Percentiles rank a stretch among this genome's conserved stretches.
These are phyloP conservation scores for Melipona bicolor DNA, from an alignment of 2,888 invertebrate species.

Conservation along the genomic window DNA sequence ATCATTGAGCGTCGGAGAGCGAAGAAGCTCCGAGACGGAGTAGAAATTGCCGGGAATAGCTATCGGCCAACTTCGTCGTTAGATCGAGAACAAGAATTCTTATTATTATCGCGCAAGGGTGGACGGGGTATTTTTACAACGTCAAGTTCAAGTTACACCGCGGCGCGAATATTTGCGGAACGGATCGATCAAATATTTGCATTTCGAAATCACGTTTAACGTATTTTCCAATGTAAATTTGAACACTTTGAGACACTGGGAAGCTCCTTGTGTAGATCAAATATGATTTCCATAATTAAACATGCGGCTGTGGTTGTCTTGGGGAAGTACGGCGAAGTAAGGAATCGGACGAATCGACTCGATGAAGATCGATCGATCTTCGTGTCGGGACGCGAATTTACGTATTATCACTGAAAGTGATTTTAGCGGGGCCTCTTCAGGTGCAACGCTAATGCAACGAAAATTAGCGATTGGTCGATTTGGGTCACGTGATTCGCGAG, in stretches of 20 bases:
- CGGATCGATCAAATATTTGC: slow-evolving; percentile 11
- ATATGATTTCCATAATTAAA: background rate
- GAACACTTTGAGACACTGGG: background rate
- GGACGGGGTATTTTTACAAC: background rate
- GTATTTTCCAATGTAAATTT: slow-evolving; percentile 22
- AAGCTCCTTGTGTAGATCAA: background rate
- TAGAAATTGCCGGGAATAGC: background rate
- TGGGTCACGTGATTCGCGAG: no score
- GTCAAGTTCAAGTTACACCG: background rate
- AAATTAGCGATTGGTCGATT: no score
- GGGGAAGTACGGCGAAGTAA: background rate
- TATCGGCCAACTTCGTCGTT: no score
- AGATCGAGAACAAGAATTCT: background rate
- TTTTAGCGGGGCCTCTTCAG: no score
- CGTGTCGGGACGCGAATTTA: background rate
- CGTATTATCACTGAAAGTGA: background rate
- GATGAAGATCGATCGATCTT: background rate
- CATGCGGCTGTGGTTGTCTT: background rate
- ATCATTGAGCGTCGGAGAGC: background rate
- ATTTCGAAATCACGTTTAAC: slow-evolving; percentile 8
- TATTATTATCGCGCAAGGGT: background rate
- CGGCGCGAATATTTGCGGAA: background rate
- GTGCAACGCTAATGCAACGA: no score
- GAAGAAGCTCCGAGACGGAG: background rate
- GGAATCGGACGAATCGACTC: background rate